Evolutionary conservation across 2,888 invertebrate species (phyloP), one percentile per base, ranked within the genome.

Genomic region (Abrostola triplasia): DNA sequence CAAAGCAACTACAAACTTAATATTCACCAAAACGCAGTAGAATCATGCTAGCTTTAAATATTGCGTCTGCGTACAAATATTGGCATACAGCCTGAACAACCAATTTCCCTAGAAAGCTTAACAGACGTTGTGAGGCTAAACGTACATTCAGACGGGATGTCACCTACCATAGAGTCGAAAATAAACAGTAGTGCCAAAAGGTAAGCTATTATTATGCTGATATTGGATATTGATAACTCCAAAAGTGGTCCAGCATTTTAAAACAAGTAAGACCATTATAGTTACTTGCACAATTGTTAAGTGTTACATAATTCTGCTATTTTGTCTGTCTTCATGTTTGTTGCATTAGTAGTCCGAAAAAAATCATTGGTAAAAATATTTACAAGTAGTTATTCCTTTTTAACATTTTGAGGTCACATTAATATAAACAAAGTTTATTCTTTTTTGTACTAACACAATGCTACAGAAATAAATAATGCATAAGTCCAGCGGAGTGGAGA

Each of bases 401-500:
- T n/a, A n/a, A n/a, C n/a, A 24, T 24, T 24, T 24, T 24, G 24
- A 24, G 24, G 4, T 24, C 24, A 24, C 24, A 24, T 24, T 24
- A 24, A 24, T 24, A 24, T 24, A 2, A 24, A 24, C 24, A 24
- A 24, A 24, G 24, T 24, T 24, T 40, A 40, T 40, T 40, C 40
- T 7, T 9, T 10, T 8, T 48, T 13, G 10, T 24, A 48, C 4
- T 8, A 0, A 58, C 24, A 57, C 13, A 48, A n/a, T 11, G 13
- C 42, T 44, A 12, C 13, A 12, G 13, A 44, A 44, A 44, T 44
- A 44, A 44, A 44, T 44, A 44, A 44, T 44, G 44, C 44, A 44
- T 44, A 44, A 64, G 40, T 44, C 38, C 50, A 13, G 12, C 13
- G n/a, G 11, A 36, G 10, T 8, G 10, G 37, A 65, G 59, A 49